Evolutionary conservation across 1,140 invertebrate species (phyloP), one percentile per base, ranked within the genome.

Genomic region (Linepithema humile): DNA sequence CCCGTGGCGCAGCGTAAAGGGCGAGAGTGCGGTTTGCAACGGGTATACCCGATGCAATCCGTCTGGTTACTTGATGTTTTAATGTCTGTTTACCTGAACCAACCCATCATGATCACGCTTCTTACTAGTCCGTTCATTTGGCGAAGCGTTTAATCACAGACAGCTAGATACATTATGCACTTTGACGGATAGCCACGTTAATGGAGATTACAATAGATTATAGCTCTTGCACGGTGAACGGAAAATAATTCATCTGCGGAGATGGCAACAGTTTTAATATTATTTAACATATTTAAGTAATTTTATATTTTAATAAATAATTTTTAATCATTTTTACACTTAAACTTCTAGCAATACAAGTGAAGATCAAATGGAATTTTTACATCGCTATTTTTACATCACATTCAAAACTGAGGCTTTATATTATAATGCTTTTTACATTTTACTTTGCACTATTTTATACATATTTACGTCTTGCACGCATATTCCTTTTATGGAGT

Each of bases 11-110:
- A 48, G 80, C 74, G 48, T 80, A 64, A 82, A 45, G 83, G 65
- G 43, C 59, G 82, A 78, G 87, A 88, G 80, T 80, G 87, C 74
- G 87, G 78, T 83, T 69, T 85, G 50, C 65, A 62, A n/a, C 45
- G n/a, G n/a, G 60, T 15, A 45, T 78, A 55, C 74, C 23, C 67
- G 73, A 59, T 88, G 87, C 87, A 85, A 88, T 87, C 82, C 53
- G 64, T 65, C 40, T 23, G 50, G 67, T 55, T 65, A 50, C 62
- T 86, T 74, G 57, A 72, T 72, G 60, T 69, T 73, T 69, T 73
- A 84, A 75, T 62, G 62, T 75, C 64, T 50, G 60, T 67, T 77
- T 53, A 57, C n/a, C 43, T n/a, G 48, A 57, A 35, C 50, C 75
- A 55, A 50, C 73, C 65, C 40, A 45, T 60, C 55, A 50, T 40